Base-by-base conservation (phyloP, 1,140 invertebrate genomes). In the Manduca sexta region DNA sequence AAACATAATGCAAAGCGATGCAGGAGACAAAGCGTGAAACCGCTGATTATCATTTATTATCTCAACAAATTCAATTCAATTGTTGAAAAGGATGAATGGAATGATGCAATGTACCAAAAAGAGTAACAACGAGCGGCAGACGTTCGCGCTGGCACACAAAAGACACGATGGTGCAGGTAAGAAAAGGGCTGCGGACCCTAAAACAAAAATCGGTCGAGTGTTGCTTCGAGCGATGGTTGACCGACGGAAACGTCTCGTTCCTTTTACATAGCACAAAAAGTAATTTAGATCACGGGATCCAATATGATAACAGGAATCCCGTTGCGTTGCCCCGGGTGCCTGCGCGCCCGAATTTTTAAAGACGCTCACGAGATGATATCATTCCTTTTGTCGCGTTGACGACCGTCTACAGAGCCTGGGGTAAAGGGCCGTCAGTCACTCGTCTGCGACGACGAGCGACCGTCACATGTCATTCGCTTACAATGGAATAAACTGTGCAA, bases 241-340 rank as follows among this genome's bases (percentile, higher is more conserved):
- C 75, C 74, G 66, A 41, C 74, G 66, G 37, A 47, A 52, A 49
- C 49, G 63, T 70, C 55, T 62, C 58, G 49, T 67, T 71, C 74
- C 57, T 69, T 74, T 76, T 71, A 58, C 53, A 52, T 40, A 17
- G 63, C 67, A 70, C 71, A 80, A 84, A 83, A 81, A 81, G 65
- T 65, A 75, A 78, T 81, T 77, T 77, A 69, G 71, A 56, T 46
- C 54, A 71, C 56, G 74, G 69, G 64, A 71, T 68, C 69, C 74
- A 73, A 74, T 74, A 74, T 74, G 77, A 81, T 81, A 78, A 76
- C 74, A 79, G 75, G 75, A 79, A 79, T 81, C 72, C 77, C 80
- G 79, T 81, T 79, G 79, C 67, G 71, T 74, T 66, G 69, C 75
- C 75, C 69, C 66, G 56, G 70, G 69, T 66, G 67, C 49, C 63